Conservation (phyloP, 92 coral and sea anemone species). For the Heteractis magnifica region DNA sequence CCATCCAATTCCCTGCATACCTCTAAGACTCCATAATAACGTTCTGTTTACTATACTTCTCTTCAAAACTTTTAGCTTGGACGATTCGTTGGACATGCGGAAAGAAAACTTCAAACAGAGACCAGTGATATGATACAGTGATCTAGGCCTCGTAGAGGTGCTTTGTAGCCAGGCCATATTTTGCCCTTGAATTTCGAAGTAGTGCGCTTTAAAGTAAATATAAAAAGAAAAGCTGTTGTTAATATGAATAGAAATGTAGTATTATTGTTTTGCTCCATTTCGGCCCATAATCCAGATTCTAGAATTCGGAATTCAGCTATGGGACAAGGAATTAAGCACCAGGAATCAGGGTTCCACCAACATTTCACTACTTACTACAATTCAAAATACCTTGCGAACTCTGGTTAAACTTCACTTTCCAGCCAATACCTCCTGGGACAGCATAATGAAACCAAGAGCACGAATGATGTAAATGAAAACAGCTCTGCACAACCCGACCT, state of each 20-base stretch:
- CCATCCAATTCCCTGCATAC: not conserved
- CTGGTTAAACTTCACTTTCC: not conserved
- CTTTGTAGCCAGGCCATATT: not conserved
- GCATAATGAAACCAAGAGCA: not conserved
- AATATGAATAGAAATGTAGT: too few relatives aligned
- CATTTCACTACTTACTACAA: too few relatives aligned
- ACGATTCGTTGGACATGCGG: not conserved
- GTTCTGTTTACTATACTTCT: not conserved
- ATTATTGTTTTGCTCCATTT: too few relatives aligned
- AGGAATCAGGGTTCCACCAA: too few relatives aligned
- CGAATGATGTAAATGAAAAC: not conserved
- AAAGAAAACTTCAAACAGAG: not conserved
- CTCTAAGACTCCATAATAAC: not conserved
- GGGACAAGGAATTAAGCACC: too few relatives aligned
- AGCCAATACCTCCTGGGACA: not conserved
- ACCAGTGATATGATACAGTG: not conserved
- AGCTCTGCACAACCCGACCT: not conserved
- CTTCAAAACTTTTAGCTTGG: not conserved
- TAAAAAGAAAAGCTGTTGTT: not conserved
- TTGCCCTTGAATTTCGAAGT: not conserved
- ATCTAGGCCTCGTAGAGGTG: not conserved
- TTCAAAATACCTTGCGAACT: not conserved
- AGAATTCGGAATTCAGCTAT: too few relatives aligned
- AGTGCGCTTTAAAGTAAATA: not conserved
- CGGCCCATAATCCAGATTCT: too few relatives aligned